phyloP scores from a whole-genome alignment of 2,797 vertebrate genomes.

The Cryptoblepharus egeriae region DNA sequence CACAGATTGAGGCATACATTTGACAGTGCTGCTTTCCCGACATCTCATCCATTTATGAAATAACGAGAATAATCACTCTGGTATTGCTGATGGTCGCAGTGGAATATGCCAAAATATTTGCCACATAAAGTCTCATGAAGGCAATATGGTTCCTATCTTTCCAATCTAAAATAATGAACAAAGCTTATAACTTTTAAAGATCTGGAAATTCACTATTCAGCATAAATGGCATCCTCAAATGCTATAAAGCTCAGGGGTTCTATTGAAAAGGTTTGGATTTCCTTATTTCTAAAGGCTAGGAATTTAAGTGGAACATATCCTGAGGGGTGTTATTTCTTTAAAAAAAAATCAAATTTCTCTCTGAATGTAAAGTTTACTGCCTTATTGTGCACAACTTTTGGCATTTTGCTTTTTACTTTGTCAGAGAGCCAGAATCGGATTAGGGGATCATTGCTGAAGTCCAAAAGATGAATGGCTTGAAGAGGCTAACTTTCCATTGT shows the following conservation, averaged over 20 bases:
- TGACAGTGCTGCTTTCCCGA: not conserved
- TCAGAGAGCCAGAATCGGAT: conserved; percentile 26
- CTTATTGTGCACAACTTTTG: conserved; percentile 7
- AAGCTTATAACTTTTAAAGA: not conserved
- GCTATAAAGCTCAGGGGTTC: not conserved
- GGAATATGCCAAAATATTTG: not conserved
- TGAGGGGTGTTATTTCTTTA: not conserved
- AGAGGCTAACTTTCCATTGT: conserved; percentile 29
- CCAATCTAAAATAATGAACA: not conserved
- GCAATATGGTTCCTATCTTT: not conserved
- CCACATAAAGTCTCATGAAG: not conserved
- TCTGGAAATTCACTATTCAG: conserved; percentile 20
- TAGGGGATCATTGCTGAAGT: conserved; percentile 6
- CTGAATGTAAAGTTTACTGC: conserved; percentile 25
- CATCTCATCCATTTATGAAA: not conserved
- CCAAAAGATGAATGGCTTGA: conserved; percentile 4
- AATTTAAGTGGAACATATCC: conserved; percentile 10
- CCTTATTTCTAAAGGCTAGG: conserved; percentile 1
- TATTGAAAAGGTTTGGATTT: not conserved
- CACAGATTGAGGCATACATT: not conserved
- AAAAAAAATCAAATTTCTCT: not conserved
- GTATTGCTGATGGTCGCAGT: not conserved
- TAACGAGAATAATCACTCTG: not conserved
- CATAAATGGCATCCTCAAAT: not conserved
- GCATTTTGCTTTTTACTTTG: conserved; percentile 25